Conservation (phyloP, 1,140 invertebrate genomes). For the Artemia franciscana region DNA sequence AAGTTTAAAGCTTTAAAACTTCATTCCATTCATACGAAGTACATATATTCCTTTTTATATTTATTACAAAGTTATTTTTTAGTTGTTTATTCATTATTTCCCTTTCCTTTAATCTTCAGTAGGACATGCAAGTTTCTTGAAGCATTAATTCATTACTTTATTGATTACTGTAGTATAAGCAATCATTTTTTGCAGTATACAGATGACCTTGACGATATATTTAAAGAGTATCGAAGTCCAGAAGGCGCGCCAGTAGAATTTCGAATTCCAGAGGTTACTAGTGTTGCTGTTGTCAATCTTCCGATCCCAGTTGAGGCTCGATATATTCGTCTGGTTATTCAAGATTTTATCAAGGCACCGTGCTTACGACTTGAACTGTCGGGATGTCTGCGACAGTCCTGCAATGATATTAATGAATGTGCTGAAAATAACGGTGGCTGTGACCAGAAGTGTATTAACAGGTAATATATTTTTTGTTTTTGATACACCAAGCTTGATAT, state of each 20-base stretch:
- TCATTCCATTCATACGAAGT: too few relatives aligned
- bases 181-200: constrained; percentile 34
- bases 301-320: constrained; percentile 75
- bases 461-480: constrained; percentile 18
- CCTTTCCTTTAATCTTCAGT: constrained; percentile 1
- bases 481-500: constrained; percentile 65
- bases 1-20: too few relatives aligned
- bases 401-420: constrained; percentile 81
- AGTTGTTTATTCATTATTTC: too few relatives aligned
- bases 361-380: constrained; percentile 78
- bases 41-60: too few relatives aligned
- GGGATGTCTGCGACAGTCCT: constrained; percentile 74
- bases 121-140: neutral
- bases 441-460: constrained; percentile 78
- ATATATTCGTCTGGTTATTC: constrained; percentile 63
- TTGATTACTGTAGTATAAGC: too few relatives aligned
- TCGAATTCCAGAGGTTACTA: constrained; percentile 53
- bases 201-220: constrained; percentile 64
- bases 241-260: constrained; percentile 82
- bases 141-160: neutral
- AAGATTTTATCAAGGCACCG: constrained; percentile 63
- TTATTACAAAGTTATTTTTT: neutral
- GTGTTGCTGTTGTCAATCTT: constrained; percentile 59
- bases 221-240: constrained; percentile 71
- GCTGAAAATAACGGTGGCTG: constrained; percentile 68